A percentile compares a stretch with the other conserved stretches of the same genome.
These are phyloP conservation scores for Dasyornis broadbenti DNA, from an alignment of 2,113 vertebrate genomes.

Conservation along the genomic window DNA sequence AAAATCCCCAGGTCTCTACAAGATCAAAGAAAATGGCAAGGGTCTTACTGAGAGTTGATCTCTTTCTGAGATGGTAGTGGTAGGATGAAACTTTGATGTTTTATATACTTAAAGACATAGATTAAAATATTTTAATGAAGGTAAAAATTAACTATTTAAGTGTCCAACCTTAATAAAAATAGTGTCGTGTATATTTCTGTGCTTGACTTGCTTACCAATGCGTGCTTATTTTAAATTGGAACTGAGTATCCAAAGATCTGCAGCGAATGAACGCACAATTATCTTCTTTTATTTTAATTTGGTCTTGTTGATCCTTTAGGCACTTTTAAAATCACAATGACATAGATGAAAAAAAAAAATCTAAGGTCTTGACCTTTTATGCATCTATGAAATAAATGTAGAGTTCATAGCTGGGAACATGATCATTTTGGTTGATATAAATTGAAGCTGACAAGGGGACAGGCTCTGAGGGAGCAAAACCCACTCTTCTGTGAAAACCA, in stretches of 20 bases:
- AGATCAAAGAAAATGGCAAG: constrained; percentile 57
- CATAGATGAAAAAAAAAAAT: constrained; percentile 30
- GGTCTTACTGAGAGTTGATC: constrained; percentile 44
- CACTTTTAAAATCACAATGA: constrained; percentile 25
- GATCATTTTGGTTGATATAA: constrained; percentile 29
- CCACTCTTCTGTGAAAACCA: constrained; percentile 42
- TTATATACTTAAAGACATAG: constrained; percentile 43
- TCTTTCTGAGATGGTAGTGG: constrained; percentile 3
- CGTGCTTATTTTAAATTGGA: not conserved
- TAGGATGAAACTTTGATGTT: constrained; percentile 50
- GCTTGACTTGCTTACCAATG: not conserved
- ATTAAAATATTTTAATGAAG: constrained; percentile 48
- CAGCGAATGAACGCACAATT: not conserved
- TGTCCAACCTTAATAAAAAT: not conserved
- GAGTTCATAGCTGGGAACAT: constrained; percentile 51
- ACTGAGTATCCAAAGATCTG: not conserved
- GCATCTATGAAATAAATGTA: constrained; percentile 39
- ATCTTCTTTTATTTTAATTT: constrained; percentile 45
- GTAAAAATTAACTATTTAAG: constrained; percentile 25
- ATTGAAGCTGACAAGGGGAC: constrained; percentile 37
- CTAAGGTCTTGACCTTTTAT: constrained; percentile 40
- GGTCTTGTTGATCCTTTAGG: constrained; percentile 52
- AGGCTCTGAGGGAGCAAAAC: constrained; percentile 23
- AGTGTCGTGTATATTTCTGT: not conserved
- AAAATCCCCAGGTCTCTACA: constrained; percentile 46